Evolutionary conservation across 2,797 vertebrate species (phyloP), one percentile per base, ranked within the genome.

Genomic region (Galaxias olidus): DNA sequence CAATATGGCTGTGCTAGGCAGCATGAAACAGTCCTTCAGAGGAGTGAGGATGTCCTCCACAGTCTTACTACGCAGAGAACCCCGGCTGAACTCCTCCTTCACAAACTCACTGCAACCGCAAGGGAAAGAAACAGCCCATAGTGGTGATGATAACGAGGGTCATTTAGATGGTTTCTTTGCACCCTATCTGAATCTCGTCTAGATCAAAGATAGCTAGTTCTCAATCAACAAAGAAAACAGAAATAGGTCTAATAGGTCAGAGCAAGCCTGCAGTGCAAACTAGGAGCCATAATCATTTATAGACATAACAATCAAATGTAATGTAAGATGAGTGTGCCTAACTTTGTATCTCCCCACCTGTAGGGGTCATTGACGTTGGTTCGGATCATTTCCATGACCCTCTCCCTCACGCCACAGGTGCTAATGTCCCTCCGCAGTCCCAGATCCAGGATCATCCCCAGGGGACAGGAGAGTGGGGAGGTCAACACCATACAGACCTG

Each of bases 31-130:
- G 69, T 96, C 93, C 61, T 94, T 93, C 71, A 97, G 87, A 0
- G 94, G 93, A 0, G 96, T 97, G 70, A 97, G 86, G 69, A 97
- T 94, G 73, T 97, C 95, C 84, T 96, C 94, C 76, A 96, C 95
- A 0, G 95, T 96, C 76, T 95, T 94, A 53, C 80, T 93, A 73
- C 95, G 92, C 72, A 96, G 84, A 1, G 91, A 87, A 0, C 94
- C 94, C 2, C 92, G 91, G 75, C 95, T 94, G 87, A 95, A 94
- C 85, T 94, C 93, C 80, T 94, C 93, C 77, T 94, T 93, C 69
- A 95, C 93, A 13, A 96, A 93, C 81, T 97, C 95, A 30, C 90
- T 93, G 79, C 52, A 2, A 9, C 45, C 4, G 63, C 10, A 53
- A 51, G 49, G 48, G 48, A 7, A 17, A 17, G 0, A 48, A 43